Conservation (phyloP, 2,113 vertebrate species). For the Muntiacus reevesi region DNA sequence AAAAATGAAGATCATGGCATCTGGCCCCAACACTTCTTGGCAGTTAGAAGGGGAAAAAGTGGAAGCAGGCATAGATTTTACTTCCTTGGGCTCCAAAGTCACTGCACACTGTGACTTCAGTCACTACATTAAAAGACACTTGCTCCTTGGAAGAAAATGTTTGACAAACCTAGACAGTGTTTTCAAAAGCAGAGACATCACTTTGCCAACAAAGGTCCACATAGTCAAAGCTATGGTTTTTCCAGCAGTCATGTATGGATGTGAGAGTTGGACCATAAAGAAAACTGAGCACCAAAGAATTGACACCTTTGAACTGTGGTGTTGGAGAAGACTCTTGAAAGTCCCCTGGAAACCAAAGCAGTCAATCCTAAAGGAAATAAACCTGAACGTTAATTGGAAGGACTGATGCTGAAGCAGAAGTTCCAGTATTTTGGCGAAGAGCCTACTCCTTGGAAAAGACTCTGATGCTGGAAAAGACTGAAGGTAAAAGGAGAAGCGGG, state of each 20-base stretch:
- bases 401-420: neutral
- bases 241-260: neutral
- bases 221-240: neutral
- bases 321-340: neutral
- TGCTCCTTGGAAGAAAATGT: neutral
- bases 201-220: neutral
- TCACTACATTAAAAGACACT: neutral
- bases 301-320: neutral
- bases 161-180: neutral
- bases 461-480: neutral
- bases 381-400: neutral
- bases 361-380: neutral
- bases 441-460: neutral
- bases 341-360: neutral
- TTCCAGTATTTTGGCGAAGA: neutral
- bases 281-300: fast-evolving
- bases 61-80: neutral
- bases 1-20: neutral
- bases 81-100: neutral
- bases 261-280: neutral
- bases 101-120: neutral
- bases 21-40: neutral
- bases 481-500: neutral
- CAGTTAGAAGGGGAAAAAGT: neutral
- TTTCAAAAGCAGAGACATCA: neutral